Base-by-base conservation (phyloP, 1,140 invertebrate species). In the Pseudomyrmex pallidus region DNA sequence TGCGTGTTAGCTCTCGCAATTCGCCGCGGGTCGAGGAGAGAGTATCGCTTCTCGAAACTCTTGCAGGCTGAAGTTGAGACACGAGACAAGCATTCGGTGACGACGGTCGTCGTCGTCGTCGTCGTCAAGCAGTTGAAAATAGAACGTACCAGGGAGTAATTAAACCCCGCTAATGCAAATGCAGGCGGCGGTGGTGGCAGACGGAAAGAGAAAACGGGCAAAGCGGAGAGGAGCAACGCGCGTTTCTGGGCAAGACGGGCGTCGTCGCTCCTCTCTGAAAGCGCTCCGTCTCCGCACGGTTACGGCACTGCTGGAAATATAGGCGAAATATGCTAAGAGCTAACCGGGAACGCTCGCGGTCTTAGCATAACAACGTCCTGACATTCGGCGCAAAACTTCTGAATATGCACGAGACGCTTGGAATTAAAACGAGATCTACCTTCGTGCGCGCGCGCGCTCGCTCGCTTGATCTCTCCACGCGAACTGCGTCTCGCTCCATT, bases 331-430 rank as follows among this genome's bases (percentile, higher is more conserved):
- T 91, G 88, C 87, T 91, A 91, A 92, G 84, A 91, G 88, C 82
- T 77, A 73, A 82, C 74, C 86, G 73, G 74, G 74, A 56, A 48
- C 70, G 83, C 87, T 85, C 82, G 86, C 74, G 87, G 90, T 91
- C 89, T 92, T 91, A 90, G 90, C 91, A 91, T 92, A 91, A 91
- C 90, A 91, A 91, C 88, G 86, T 88, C 85, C 88, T 86, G 88
- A 86, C 88, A 90, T 92, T 91, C 85, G 89, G 89, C 85, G 90
- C 87, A 90, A 89, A 87, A 83, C 82, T 88, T 87, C 85, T 91
- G 91, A 92, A 91, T 92, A 91, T 91, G 89, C 90, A 92, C 73
- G 74, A 88, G 82, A 66, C 44, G 66, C 59, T 62, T 72, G 78
- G 84, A 80, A 89, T 83, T 86, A 88, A 89, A 89, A 89, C 78